Percentiles rank a stretch among this genome's conserved stretches.
Evolutionary conservation across 37 sponge, comb jelly and placozoan species (phyloP).

Genomic region (Beroe ovata): DNA sequence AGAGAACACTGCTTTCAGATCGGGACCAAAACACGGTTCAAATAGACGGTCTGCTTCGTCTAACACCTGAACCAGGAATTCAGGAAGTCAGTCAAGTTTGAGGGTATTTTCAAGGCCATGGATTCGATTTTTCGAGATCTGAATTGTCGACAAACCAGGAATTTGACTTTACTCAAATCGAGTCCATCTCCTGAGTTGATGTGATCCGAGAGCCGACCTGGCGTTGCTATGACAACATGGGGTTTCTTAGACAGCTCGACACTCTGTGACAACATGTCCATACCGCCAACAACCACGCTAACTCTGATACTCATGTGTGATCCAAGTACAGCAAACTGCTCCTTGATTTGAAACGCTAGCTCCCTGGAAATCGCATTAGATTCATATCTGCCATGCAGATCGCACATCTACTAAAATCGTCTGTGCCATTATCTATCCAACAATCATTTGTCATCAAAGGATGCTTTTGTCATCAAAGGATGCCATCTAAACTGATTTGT

Average conservation of each 20-base stretch:
- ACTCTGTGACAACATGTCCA: conserved; percentile 94
- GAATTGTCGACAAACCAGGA: conserved; percentile 85
- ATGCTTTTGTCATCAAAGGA: background rate
- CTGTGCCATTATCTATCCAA: too few relatives aligned
- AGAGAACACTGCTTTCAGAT: conserved; percentile 80
- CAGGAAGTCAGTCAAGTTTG: too few relatives aligned
- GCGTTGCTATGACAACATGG: conserved; percentile 95
- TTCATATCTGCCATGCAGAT: too few relatives aligned
- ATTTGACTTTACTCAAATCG: conserved; percentile 79
- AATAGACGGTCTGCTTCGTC: conserved; percentile 96
- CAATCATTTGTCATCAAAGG: background rate
- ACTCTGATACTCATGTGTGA: conserved; percentile 72
- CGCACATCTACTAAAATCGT: too few relatives aligned
- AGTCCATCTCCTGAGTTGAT: conserved; percentile 83
- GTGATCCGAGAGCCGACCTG: conserved; percentile 94
- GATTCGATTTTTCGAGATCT: too few relatives aligned
- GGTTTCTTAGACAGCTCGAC: conserved; percentile 78
- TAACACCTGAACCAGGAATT: conserved; percentile 90
- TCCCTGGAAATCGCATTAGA: conserved; percentile 73
- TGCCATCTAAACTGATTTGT: too few relatives aligned
- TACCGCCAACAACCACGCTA: conserved; percentile 14
- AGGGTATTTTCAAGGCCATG: too few relatives aligned
- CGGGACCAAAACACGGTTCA: conserved; percentile 82
- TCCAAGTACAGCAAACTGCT: conserved; percentile 95
- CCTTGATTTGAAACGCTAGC: conserved; percentile 94